Evolutionary conservation across 2,797 vertebrate genomes (phyloP).

Genomic region (Sebastes kiyomatsui): DNA sequence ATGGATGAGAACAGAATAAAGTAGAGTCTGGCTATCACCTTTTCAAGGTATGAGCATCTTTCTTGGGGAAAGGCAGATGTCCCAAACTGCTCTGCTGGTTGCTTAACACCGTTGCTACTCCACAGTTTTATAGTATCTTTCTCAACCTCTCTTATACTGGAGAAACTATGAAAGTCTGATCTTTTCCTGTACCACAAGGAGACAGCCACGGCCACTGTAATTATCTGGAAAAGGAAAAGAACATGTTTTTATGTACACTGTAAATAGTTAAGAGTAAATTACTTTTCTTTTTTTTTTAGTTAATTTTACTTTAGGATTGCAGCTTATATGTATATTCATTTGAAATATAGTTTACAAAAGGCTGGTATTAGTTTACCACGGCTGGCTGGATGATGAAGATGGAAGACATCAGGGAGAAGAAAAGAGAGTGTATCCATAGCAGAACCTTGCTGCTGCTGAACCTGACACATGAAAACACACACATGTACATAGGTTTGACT

Average conservation of each 20-base stretch:
- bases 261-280: not conserved
- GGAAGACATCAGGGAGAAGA: slow-evolving; percentile 82
- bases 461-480: slow-evolving; percentile 63
- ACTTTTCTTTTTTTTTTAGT: not conserved
- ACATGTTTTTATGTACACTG: not conserved
- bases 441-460: slow-evolving; percentile 76
- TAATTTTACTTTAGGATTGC: not conserved
- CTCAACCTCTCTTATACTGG: slow-evolving; percentile 34
- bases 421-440: slow-evolving; percentile 83
- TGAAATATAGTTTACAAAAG: not conserved
- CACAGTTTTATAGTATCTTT: slow-evolving; percentile 42
- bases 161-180: slow-evolving; percentile 53
- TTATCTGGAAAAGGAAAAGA: slow-evolving; percentile 72
- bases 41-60: slow-evolving; percentile 50
- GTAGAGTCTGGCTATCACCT: slow-evolving; percentile 65
- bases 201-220: slow-evolving; percentile 70
- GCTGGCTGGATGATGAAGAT: slow-evolving; percentile 83
- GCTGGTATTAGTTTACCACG: slow-evolving; percentile 66
- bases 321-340: not conserved
- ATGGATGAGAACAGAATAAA: not conserved
- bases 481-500: not conserved
- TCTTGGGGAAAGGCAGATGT: slow-evolving; percentile 8
- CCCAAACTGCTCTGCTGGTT: not conserved
- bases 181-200: slow-evolving; percentile 71
- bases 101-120: not conserved